Base-by-base conservation (phyloP, 2,113 vertebrate genomes). In the Sciurus niger region DNA sequence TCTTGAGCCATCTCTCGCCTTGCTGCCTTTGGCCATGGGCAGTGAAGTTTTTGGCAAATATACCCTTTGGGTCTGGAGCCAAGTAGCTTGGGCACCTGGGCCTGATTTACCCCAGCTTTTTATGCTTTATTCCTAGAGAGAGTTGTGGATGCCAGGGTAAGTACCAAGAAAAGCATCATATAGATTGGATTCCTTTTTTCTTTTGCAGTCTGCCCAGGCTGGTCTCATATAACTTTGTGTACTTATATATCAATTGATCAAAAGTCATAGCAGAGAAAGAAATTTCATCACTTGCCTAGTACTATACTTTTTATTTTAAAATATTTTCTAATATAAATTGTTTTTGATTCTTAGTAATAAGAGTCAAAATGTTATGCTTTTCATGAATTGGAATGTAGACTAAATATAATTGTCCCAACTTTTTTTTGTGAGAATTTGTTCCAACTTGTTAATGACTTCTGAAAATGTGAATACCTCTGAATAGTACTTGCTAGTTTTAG, bases 61-160 rank as follows among this genome's bases (percentile, higher is more conserved):
- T 25, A 40, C 20, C 55, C 37, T 78, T 72, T 90, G n/a, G 48
- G 63, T 51, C 53, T 93, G 46, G 68, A 46, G 79, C 89, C 93
- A 94, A 30, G 76, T 95, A 55, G 70, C 46, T 96, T 92, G 65
- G 89, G 48, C 58, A 92, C 93, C 89, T 97, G 68, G 73, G 92
- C 51, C 63, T 95, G 65, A 83, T 74, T 84, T 63, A 73, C 28
- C 20, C 58, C 37, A 34, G 73, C 84, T 86, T 94, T 93, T 88
- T 25, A 40, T 37, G 88, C 58, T 70, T 70, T 89, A 13, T 94
- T 95, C 86, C 86, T 96, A 87, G 83, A 96, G 78, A 95, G 68
- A 90, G n/a, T 20, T 84, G 11, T 84, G n/a, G 65, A 48, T 87
- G 22, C 79, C 78, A 84, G 58, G 74, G 28, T 32, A 72, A 5